phyloP scores from a whole-genome alignment of 2,113 vertebrate genomes.

The Sapajus apella region DNA sequence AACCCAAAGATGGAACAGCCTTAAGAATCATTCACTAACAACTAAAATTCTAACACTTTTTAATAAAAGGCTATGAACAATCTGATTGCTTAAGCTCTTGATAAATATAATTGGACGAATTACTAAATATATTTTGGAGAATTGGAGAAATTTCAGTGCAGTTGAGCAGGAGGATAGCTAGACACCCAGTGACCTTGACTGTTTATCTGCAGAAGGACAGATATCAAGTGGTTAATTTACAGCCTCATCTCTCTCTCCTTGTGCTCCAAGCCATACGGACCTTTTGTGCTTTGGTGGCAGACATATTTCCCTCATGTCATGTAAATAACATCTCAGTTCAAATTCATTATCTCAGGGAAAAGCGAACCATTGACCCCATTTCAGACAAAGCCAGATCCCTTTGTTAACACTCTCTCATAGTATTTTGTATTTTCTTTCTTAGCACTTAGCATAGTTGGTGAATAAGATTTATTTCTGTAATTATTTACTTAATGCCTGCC shows the following conservation, averaged over 20 bases:
- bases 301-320: not conserved
- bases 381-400: not conserved
- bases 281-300: not conserved
- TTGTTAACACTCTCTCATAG: not conserved
- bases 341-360: conserved; percentile 15
- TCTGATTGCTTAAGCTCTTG: not conserved
- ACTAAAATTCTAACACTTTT: not conserved
- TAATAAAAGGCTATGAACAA: not conserved
- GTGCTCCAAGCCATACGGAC: not conserved
- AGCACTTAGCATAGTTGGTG: not conserved
- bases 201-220: not conserved
- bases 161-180: not conserved
- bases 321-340: not conserved
- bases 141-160: not conserved
- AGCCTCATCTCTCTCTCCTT: not conserved
- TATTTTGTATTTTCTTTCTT: not conserved
- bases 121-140: not conserved
- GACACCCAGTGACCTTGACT: not conserved
- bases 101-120: not conserved
- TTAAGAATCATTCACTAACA: not conserved
- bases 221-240: not conserved
- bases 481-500: not conserved
- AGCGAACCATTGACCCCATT: not conserved
- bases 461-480: not conserved
- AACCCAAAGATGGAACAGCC: not conserved